phyloP scores from a whole-genome alignment of 2,113 vertebrate genomes.

The Australoheros scitulus region DNA sequence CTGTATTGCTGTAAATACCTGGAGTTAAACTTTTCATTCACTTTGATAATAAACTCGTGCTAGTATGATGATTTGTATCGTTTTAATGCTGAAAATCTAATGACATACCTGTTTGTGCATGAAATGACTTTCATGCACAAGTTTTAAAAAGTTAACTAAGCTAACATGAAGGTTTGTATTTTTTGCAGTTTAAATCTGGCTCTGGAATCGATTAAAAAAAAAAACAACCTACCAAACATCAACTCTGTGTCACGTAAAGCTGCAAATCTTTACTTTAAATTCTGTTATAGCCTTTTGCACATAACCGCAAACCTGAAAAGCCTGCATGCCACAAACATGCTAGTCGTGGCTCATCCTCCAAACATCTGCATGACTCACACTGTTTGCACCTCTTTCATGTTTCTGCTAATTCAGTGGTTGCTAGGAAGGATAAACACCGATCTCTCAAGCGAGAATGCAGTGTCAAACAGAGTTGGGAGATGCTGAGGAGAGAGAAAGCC shows the following conservation, averaged over 20 bases:
- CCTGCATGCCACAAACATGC: background rate
- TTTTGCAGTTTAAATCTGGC: background rate
- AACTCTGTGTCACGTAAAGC: background rate
- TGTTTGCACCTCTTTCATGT: background rate
- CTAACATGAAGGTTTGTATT: background rate
- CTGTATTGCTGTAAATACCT: background rate
- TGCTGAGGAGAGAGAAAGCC: background rate
- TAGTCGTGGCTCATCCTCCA: background rate
- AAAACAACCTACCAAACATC: background rate
- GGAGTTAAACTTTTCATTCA: background rate
- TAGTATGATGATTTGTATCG: background rate
- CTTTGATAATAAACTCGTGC: background rate
- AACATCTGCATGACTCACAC: background rate
- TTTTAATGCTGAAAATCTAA: background rate
- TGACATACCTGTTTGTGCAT: background rate
- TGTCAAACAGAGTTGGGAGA: background rate
- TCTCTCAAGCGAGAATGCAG: background rate
- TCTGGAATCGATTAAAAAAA: background rate
- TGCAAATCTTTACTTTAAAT: background rate
- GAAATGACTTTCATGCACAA: no score
- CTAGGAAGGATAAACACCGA: constrained; percentile 2
- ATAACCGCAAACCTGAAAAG: background rate
- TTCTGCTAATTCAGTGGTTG: constrained; percentile 12
- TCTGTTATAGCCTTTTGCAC: background rate
- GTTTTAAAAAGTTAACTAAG: background rate